Conservation (phyloP, 2,797 vertebrate species). For the Craterocephalus amniculus region DNA sequence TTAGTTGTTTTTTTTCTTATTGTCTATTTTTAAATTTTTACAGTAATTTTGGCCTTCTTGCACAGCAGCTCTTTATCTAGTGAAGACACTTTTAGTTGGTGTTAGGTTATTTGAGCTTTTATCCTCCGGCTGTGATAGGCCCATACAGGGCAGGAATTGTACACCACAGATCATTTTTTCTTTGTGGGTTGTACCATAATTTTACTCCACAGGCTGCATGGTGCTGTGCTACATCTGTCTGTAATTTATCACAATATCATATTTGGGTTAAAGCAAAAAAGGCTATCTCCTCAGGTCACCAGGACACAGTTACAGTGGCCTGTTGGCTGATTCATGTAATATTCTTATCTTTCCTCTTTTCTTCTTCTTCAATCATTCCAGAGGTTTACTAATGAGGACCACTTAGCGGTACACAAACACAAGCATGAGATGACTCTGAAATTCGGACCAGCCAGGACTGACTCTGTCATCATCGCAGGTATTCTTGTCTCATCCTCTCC, state of each 20-base stretch:
- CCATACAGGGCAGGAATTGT: constrained; percentile 37
- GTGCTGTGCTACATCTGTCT: constrained; percentile 38
- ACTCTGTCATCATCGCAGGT: constrained; percentile 87
- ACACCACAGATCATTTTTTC: constrained; percentile 44
- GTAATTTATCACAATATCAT: constrained; percentile 63
- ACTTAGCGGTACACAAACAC: constrained; percentile 98
- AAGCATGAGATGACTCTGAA: constrained; percentile 99
- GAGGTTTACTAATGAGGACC: constrained; percentile 99
- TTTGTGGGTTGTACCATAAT: constrained; percentile 41
- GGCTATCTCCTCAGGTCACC: constrained; percentile 42
- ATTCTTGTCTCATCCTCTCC: constrained; percentile 12
- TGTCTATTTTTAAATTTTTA: background rate
- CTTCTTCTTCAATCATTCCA: constrained; percentile 69
- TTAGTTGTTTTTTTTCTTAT: background rate
- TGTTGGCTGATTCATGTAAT: constrained; percentile 40
- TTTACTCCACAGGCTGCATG: constrained; percentile 26
- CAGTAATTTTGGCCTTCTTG: constrained; percentile 2
- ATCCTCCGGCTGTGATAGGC: constrained; percentile 44
- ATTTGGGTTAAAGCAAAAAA: constrained; percentile 41
- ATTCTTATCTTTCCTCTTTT: constrained; percentile 21
- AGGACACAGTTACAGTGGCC: constrained; percentile 44
- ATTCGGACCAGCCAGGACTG: constrained; percentile 90
- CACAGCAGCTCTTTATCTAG: constrained; percentile 7
- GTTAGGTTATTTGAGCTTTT: constrained; percentile 51
- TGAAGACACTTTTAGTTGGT: constrained; percentile 12